Conservation (phyloP, 1,140 invertebrate species). For the Drosophila sp. region DNA sequence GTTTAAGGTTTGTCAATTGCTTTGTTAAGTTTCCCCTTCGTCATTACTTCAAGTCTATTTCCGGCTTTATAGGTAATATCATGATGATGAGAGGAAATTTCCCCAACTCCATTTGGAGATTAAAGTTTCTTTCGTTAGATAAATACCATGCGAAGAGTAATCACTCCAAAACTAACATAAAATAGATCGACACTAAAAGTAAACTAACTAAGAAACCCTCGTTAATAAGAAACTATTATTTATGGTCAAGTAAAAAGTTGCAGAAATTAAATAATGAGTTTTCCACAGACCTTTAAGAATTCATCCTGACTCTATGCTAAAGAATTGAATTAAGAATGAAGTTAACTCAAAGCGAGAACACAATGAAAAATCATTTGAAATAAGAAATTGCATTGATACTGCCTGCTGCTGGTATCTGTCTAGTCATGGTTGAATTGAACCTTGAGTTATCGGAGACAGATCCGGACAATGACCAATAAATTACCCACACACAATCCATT, state of each 20-base stretch:
- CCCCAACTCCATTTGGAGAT: neutral
- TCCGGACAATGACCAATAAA: constrained; percentile 55
- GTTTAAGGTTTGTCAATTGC: too few relatives aligned
- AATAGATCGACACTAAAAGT: too few relatives aligned
- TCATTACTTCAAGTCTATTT: neutral
- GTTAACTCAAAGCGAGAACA: constrained; percentile 49
- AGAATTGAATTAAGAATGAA: constrained; percentile 63
- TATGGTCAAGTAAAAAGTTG: too few relatives aligned
- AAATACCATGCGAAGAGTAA: too few relatives aligned
- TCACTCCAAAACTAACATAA: too few relatives aligned
- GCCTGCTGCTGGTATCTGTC: constrained; percentile 29
- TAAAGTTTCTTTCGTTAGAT: too few relatives aligned
- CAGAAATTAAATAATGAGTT: neutral
- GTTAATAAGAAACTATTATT: neutral
- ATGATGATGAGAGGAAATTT: constrained; percentile 13
- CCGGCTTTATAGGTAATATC: neutral
- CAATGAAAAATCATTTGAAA: constrained; percentile 32
- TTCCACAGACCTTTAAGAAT: too few relatives aligned
- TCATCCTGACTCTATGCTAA: constrained; percentile 37
- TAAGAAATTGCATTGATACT: constrained; percentile 18
- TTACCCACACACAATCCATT: constrained; percentile 56
- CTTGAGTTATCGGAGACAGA: constrained; percentile 7
- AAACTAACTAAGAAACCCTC: neutral
- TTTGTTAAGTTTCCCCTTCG: neutral
- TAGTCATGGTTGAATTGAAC: constrained; percentile 37